Percentiles rank a stretch among this genome's conserved stretches.
Evolutionary conservation across 2,113 vertebrate genomes (phyloP).

Genomic region (Fukomys damarensis): DNA sequence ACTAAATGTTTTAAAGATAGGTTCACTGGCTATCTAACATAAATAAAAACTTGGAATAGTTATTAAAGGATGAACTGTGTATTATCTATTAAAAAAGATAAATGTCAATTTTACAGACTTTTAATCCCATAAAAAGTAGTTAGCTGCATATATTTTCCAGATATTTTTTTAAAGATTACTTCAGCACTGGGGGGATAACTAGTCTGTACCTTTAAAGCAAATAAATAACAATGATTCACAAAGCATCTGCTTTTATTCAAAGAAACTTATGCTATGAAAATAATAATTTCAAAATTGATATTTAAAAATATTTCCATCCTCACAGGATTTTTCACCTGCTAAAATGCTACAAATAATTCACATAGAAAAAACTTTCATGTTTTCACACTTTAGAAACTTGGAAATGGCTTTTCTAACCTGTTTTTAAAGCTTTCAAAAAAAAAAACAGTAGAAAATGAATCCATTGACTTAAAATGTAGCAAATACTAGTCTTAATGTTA

Average conservation of each 20-base stretch:
- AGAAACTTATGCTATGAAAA: background rate
- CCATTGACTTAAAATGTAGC: background rate
- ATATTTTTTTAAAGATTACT: background rate
- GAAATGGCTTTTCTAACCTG: background rate
- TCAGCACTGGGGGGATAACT: background rate
- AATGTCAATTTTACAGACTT: background rate
- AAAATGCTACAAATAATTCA: background rate
- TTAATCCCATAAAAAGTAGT: background rate
- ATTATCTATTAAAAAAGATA: conserved; percentile 10
- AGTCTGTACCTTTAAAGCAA: background rate
- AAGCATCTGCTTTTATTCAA: background rate
- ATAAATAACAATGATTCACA: background rate
- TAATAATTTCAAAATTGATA: background rate
- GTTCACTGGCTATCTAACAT: background rate
- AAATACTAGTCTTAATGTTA: background rate
- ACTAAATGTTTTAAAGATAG: background rate
- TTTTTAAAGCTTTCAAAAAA: conserved; percentile 17
- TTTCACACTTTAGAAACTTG: background rate
- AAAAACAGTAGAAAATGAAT: background rate
- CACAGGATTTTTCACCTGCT: background rate
- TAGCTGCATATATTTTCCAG: background rate
- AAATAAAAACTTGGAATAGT: background rate
- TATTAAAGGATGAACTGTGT: background rate
- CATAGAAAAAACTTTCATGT: background rate
- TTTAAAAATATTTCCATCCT: conserved; percentile 25